Evolutionary conservation across 2,797 vertebrate species (phyloP).

Genomic region (Glossophaga mutica): DNA sequence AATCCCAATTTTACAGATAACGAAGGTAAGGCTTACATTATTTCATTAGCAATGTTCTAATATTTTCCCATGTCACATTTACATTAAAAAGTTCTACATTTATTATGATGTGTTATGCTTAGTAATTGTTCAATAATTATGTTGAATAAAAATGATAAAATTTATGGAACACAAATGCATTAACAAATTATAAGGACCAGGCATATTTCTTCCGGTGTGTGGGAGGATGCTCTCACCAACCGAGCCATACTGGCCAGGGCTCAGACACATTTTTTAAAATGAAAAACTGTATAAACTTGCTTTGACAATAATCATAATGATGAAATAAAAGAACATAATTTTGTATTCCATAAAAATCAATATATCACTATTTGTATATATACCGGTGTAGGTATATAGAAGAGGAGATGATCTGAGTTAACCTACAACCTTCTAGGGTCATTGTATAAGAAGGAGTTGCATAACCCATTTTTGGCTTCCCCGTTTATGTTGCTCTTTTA

Average conservation of each 20-base stretch:
- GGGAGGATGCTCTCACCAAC: too few species aligned
- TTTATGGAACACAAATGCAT: background rate
- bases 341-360: background rate
- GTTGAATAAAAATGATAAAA: background rate
- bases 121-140: background rate
- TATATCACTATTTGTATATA: background rate
- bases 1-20: conserved; percentile 39
- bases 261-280: background rate
- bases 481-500: background rate
- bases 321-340: background rate
- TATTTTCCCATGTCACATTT: background rate
- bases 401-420: background rate
- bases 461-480: background rate
- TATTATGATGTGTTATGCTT: background rate
- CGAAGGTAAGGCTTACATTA: conserved; percentile 47
- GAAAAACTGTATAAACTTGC: background rate
- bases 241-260: too few species aligned
- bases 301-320: background rate
- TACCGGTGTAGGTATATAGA: background rate
- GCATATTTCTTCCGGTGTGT: too few species aligned
- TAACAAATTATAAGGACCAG: background rate
- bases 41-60: conserved; percentile 10
- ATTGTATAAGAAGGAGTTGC: background rate
- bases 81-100: background rate
- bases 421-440: background rate